A percentile compares a stretch with the other conserved stretches of the same genome.
Evolutionary conservation across 92 coral and sea anemone genomes (phyloP).

Genomic region (Porites evermanni): DNA sequence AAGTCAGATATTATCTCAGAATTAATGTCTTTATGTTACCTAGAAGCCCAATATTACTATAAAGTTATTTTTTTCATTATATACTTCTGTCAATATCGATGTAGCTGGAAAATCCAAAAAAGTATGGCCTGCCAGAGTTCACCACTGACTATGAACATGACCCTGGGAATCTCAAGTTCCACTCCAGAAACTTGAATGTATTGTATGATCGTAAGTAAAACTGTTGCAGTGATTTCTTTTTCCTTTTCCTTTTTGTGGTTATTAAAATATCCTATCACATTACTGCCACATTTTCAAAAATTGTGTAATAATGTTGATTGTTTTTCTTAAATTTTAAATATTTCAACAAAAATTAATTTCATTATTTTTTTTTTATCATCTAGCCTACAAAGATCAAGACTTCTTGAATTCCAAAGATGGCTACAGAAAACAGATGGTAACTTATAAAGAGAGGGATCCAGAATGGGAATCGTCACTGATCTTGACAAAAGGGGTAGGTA

Average conservation of each 20-base stretch:
- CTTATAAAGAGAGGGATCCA: constrained; percentile 68
- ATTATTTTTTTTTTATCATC: constrained; percentile 1
- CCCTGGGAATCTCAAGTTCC: constrained; percentile 87
- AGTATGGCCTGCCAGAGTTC: constrained; percentile 86
- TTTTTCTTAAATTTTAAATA: too few relatives aligned
- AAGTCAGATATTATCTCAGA: too few relatives aligned
- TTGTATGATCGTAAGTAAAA: constrained; percentile 75
- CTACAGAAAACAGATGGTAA: constrained; percentile 81
- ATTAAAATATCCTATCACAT: too few relatives aligned
- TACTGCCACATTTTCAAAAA: too few relatives aligned
- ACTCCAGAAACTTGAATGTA: constrained; percentile 77
- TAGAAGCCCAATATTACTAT: too few relatives aligned
- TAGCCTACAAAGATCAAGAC: constrained; percentile 79
- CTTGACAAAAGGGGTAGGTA: constrained; percentile 81
- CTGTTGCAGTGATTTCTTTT: too few relatives aligned
- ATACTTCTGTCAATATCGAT: neutral
- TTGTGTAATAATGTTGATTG: too few relatives aligned
- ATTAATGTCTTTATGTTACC: too few relatives aligned
- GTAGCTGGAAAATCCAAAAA: constrained; percentile 70
- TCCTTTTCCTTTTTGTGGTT: too few relatives aligned
- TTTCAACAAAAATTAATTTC: neutral
- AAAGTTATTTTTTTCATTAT: neutral
- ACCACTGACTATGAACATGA: constrained; percentile 76
- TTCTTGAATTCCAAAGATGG: constrained; percentile 70
- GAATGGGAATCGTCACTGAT: constrained; percentile 80